phyloP scores from a whole-genome alignment of 35 echinoderm and acorn worm genomes.

The Diadema setosum region DNA sequence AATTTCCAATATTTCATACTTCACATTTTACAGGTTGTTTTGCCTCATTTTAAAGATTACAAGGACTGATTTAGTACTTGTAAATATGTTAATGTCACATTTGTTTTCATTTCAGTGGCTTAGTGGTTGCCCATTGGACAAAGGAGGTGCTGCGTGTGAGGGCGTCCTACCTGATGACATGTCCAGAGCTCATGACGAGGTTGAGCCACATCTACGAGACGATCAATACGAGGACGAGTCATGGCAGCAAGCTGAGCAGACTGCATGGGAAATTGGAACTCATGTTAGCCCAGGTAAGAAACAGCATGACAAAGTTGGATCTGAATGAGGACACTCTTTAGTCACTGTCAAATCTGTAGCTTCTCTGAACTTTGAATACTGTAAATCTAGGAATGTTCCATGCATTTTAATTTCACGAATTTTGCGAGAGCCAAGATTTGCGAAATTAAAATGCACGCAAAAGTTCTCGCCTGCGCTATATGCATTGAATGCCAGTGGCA shows the following conservation, averaged over 20 bases:
- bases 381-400: neutral
- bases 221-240: conserved; percentile 73
- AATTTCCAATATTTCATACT: too few species aligned
- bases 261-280: conserved; percentile 90
- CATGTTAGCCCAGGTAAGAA: conserved; percentile 87
- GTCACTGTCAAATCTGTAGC: neutral
- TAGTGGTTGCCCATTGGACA: conserved; percentile 59
- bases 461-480: too few species aligned
- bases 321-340: neutral
- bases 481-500: too few species aligned
- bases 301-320: neutral
- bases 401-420: too few species aligned
- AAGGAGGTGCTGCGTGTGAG: conserved; percentile 65
- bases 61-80: too few species aligned
- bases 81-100: too few species aligned
- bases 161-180: conserved; percentile 84
- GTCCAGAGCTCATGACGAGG: conserved; percentile 54
- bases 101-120: conserved; percentile 37
- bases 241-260: conserved; percentile 23
- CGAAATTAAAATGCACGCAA: too few species aligned
- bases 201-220: conserved; percentile 76
- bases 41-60: too few species aligned
- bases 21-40: too few species aligned
- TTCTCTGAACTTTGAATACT: neutral
- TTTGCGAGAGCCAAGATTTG: too few species aligned